These are phyloP conservation scores for Macropodus opercularis DNA, from an alignment of 2,797 vertebrate species.

Conservation along the genomic window DNA sequence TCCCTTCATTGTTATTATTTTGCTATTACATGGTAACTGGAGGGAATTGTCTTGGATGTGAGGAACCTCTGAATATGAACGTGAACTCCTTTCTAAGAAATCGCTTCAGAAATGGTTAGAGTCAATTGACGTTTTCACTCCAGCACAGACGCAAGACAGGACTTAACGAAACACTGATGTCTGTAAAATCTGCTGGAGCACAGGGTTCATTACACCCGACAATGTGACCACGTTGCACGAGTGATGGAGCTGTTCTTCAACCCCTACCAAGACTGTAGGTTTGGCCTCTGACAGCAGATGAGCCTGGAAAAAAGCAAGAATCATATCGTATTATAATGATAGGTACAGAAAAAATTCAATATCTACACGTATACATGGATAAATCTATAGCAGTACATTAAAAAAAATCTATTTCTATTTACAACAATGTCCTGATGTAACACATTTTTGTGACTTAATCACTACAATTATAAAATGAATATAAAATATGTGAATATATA, in stretches of 20 bases:
- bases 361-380: too few species aligned
- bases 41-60: slow-evolving; percentile 16
- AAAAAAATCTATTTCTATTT: too few species aligned
- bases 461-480: too few species aligned
- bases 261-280: not conserved
- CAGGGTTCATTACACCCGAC: not conserved
- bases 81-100: slow-evolving; percentile 22
- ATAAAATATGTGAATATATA: too few species aligned
- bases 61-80: slow-evolving; percentile 14
- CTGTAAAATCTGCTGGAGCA: too few species aligned
- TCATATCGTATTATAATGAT: too few species aligned
- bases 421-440: too few species aligned
- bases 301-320: too few species aligned
- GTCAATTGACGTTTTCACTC: not conserved
- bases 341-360: too few species aligned
- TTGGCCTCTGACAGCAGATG: not conserved
- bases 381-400: too few species aligned
- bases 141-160: too few species aligned
- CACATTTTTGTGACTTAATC: too few species aligned
- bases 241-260: not conserved
- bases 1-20: slow-evolving; percentile 37
- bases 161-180: not conserved
- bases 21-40: slow-evolving; percentile 27
- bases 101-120: slow-evolving; percentile 5
- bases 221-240: not conserved